Conservation (phyloP, 2,113 vertebrate genomes). For the Erythrocebus patas region DNA sequence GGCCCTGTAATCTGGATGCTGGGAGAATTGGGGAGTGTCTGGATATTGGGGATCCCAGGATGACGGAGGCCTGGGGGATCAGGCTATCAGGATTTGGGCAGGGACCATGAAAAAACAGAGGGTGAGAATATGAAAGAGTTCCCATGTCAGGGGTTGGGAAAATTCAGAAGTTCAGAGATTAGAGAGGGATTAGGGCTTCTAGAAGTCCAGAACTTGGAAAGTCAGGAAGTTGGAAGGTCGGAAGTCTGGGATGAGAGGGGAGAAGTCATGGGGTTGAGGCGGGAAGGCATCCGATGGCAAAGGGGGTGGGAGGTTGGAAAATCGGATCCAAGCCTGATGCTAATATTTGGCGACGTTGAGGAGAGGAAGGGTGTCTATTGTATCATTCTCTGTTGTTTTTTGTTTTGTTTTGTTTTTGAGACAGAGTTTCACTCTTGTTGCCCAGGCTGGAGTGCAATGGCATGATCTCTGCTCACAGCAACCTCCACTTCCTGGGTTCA, state of each 20-base stretch:
- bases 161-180: neutral
- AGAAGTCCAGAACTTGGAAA: neutral
- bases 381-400: neutral
- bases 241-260: neutral
- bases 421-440: too few species aligned
- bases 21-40: neutral
- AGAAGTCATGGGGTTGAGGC: neutral
- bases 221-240: neutral
- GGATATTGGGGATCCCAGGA: neutral
- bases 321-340: neutral
- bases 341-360: fast-evolving
- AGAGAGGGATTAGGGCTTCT: neutral
- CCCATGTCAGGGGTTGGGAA: neutral
- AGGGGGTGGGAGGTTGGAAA: neutral
- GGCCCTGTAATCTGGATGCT: neutral
- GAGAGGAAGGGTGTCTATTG: fast-evolving
- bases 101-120: neutral
- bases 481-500: too few species aligned
- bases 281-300: neutral
- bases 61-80: neutral
- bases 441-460: too few species aligned
- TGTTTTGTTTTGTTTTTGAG: too few species aligned
- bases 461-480: too few species aligned
- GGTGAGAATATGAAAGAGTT: neutral
- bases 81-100: fast-evolving